Evolutionary conservation across 2,113 vertebrate species (phyloP).

Genomic region (Tonatia bakeri): DNA sequence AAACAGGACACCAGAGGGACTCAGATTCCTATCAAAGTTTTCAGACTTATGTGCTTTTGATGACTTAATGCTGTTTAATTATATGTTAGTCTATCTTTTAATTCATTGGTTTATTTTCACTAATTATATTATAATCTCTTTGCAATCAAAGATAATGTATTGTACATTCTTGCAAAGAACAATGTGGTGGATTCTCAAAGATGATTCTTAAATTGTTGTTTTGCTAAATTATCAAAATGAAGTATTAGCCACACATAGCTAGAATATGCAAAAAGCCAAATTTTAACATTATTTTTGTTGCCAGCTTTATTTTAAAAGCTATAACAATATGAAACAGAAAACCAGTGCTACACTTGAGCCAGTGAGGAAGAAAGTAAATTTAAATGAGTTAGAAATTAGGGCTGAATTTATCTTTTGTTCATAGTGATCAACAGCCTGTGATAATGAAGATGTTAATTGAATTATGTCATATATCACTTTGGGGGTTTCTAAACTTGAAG

Average conservation of each 20-base stretch:
- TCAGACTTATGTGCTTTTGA: background rate
- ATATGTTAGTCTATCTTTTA: background rate
- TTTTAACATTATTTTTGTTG: background rate
- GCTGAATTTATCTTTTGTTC: background rate
- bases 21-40: background rate
- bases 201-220: background rate
- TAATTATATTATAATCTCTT: background rate
- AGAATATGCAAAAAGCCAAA: background rate
- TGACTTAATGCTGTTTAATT: background rate
- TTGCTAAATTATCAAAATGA: background rate
- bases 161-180: background rate
- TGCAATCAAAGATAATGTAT: background rate
- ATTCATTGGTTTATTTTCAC: background rate
- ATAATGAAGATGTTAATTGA: conserved; percentile 1
- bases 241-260: background rate
- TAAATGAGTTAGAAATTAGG: background rate
- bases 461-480: background rate
- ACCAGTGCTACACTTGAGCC: background rate
- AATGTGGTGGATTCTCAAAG: background rate
- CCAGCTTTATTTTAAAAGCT: background rate
- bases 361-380: background rate
- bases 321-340: background rate
- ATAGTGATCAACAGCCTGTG: background rate
- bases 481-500: background rate
- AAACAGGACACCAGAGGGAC: background rate